A percentile compares a stretch with the other conserved stretches of the same genome.
These are phyloP conservation scores for Mythimna pallens DNA, from an alignment of 2,888 invertebrate species.

Conservation along the genomic window DNA sequence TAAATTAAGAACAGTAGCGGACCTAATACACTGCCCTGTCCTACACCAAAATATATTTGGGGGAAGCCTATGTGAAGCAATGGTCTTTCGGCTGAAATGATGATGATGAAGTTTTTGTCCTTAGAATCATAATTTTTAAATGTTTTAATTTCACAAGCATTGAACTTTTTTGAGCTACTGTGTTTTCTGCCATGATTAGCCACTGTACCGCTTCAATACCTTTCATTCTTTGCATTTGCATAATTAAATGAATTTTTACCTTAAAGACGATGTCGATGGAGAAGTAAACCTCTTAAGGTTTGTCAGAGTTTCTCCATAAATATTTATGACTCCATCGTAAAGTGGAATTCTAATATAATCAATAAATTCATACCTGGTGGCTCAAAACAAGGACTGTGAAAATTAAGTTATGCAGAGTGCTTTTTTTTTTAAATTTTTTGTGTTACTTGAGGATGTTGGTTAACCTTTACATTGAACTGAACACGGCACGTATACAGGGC, in stretches of 20 bases:
- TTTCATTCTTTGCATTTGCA: slow-evolving; percentile 30
- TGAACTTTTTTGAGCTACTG: slow-evolving; percentile 8
- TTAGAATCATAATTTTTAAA: too few relatives aligned
- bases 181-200: background rate
- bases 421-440: background rate
- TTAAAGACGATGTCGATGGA: slow-evolving; percentile 19
- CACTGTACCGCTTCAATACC: slow-evolving; percentile 13
- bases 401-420: slow-evolving; percentile 32
- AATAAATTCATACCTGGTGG: slow-evolving; percentile 32
- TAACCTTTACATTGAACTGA: background rate
- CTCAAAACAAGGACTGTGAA: slow-evolving; percentile 26
- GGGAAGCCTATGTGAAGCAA: too few relatives aligned
- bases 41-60: too few relatives aligned
- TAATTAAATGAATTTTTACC: slow-evolving; percentile 44
- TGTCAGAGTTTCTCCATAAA: slow-evolving; percentile 39
- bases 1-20: too few relatives aligned
- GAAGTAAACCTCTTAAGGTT: slow-evolving; percentile 24
- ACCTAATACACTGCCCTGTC: too few relatives aligned
- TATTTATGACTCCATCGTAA: slow-evolving; percentile 50
- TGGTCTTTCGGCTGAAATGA: too few relatives aligned
- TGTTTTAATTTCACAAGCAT: background rate
- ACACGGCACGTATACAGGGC: background rate
- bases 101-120: too few relatives aligned
- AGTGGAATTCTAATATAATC: slow-evolving; percentile 38
- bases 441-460: background rate